Evolutionary conservation across 2,888 invertebrate species (phyloP), one percentile per base, ranked within the genome.

Genomic region (Drosophila diplacantha): DNA sequence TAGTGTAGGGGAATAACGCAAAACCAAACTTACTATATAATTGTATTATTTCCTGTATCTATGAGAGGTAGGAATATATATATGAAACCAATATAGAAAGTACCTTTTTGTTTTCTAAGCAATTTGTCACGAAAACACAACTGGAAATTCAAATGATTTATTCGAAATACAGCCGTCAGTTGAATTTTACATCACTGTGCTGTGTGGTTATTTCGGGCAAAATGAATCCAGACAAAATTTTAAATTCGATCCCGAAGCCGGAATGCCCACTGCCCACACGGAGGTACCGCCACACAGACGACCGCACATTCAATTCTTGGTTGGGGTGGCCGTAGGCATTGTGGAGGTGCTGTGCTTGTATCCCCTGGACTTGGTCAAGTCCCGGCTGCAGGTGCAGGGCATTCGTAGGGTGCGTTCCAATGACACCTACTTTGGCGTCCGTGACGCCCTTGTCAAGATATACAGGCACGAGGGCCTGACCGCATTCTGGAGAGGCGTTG

Each of bases 361-460:
- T 56, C 80, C 82, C 2, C 34, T 76, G 24, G 82, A 76, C 34
- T 58, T 82, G n/a, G 35, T 76, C 5, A 76, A 71, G 58, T 66
- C 80, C 1, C 58, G 80, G 1, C 32, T 79, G 24, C 80, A 81
- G 38, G n/a, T 75, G 51, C 71, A 79, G 37, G 43, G n/a, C 1
- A 14, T 16, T 16, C 8, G 3, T 3, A 0, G 2, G 14, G 3
- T 12, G 12, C 0, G 1, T 0, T 1, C 8, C 2, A 16, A 34
- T 4, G 7, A 5, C 0, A 4, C n/a, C 3, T 76, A 81, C 29
- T 3, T 8, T 2, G 68, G 71, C 2, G 18, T 71, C 1, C 2
- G 39, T 2, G 62, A 76, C 37, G 66, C 74, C 0, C 47, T 81
- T 1, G 14, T 0, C 6, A 67, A 61, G 20, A 76, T 76, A 4